These are phyloP conservation scores for Darevskia nairensis DNA, from an alignment of 2,797 vertebrate genomes.

Conservation along the genomic window DNA sequence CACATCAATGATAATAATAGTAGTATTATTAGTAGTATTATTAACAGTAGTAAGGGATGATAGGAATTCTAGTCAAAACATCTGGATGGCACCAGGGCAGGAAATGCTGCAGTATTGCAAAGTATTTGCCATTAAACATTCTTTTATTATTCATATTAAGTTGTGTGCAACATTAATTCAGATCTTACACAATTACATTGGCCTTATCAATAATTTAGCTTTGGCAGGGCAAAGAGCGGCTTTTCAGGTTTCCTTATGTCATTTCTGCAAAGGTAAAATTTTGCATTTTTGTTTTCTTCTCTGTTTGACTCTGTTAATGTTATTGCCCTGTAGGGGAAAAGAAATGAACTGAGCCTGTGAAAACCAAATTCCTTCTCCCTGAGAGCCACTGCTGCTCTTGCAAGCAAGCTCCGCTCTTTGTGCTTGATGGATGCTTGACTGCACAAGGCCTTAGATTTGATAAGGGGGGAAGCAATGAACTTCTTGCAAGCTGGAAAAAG, in stretches of 20 bases:
- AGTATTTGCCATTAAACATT: too few species aligned
- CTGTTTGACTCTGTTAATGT: not conserved
- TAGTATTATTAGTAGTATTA: too few species aligned
- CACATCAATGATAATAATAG: too few species aligned
- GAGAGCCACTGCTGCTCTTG: accelerated
- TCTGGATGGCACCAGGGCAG: too few species aligned
- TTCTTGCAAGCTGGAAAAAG: constrained; percentile 39
- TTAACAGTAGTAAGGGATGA: too few species aligned
- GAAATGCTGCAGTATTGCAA: too few species aligned
- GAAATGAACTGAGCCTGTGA: constrained; percentile 31
- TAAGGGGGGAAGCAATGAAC: constrained; percentile 14
- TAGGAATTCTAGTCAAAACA: too few species aligned
- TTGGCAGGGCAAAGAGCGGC: not conserved
- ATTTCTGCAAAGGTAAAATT: not conserved
- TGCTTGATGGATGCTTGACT: not conserved
- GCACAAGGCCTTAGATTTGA: not conserved
- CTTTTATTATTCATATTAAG: not conserved
- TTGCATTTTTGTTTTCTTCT: not conserved
- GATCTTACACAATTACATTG: constrained; percentile 2
- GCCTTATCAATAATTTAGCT: accelerated
- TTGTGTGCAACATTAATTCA: not conserved
- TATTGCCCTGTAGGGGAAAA: not conserved
- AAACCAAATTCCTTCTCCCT: not conserved
- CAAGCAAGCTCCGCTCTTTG: constrained; percentile 17
- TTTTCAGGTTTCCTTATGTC: not conserved